A percentile compares a stretch with the other conserved stretches of the same genome.
Evolutionary conservation across 1,140 invertebrate genomes (phyloP).

Genomic region (Drosophila athabasca): DNA sequence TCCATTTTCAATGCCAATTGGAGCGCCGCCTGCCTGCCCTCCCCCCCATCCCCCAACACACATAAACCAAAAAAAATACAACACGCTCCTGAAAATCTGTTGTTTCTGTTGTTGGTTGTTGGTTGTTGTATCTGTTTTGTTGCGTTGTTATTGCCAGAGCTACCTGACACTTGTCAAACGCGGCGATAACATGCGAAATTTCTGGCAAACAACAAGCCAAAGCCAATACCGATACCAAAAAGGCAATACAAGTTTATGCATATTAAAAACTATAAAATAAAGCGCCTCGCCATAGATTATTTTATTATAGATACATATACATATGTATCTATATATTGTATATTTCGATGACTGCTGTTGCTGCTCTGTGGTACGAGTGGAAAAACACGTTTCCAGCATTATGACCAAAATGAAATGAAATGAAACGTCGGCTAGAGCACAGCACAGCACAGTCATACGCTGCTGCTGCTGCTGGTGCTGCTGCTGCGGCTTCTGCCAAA

Average conservation of each 20-base stretch:
- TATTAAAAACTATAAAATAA: conserved; percentile 71
- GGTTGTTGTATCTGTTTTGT: conserved; percentile 17
- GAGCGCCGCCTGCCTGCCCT: not conserved
- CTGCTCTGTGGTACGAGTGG: conserved; percentile 22
- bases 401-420: conserved; percentile 58
- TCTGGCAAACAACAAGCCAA: conserved; percentile 35
- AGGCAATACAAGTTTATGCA: conserved; percentile 75
- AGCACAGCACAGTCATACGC: not conserved
- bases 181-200: conserved; percentile 78
- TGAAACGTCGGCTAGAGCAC: conserved; percentile 15
- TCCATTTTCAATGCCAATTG: conserved; percentile 46
- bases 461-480: not conserved
- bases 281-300: conserved; percentile 63
- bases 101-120: conserved; percentile 18
- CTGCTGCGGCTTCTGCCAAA: conserved; percentile 5
- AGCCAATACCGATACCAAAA: conserved; percentile 27
- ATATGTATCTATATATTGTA: conserved; percentile 28
- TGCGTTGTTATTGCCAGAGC: conserved; percentile 15
- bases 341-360: conserved; percentile 16
- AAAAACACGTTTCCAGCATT: conserved; percentile 64
- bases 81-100: conserved; percentile 64
- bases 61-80: not conserved
- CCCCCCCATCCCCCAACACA: not conserved
- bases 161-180: conserved; percentile 72
- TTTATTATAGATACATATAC: conserved; percentile 46